Conservation (phyloP, 1,140 invertebrate species). For the Saxidomus purpurata region DNA sequence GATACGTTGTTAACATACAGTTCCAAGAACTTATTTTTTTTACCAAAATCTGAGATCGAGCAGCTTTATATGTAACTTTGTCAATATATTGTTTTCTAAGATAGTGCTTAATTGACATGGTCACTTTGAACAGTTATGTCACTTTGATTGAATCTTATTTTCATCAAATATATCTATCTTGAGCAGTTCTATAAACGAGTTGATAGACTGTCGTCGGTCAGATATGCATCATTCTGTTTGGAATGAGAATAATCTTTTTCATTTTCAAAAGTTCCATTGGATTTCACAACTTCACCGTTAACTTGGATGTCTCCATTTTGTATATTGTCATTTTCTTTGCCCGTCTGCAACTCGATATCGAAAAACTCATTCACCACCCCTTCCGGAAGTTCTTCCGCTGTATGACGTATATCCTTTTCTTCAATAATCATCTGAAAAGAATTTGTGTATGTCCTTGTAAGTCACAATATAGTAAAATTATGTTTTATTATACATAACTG, state of each 20-base stretch:
- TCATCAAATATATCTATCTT: too few relatives aligned
- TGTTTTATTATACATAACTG: too few relatives aligned
- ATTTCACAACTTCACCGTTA: neutral
- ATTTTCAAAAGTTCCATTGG: neutral
- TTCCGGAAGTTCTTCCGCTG: slow-evolving; percentile 37
- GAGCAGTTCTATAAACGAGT: neutral
- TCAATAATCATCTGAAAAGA: slow-evolving; percentile 25
- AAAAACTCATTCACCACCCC: slow-evolving; percentile 38
- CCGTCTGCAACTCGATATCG: slow-evolving; percentile 40
- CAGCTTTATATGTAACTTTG: too few relatives aligned
- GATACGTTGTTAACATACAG: too few relatives aligned
- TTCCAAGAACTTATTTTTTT: too few relatives aligned
- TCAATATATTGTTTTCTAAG: too few relatives aligned
- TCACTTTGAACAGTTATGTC: too few relatives aligned
- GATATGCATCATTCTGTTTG: neutral
- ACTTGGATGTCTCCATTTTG: neutral
- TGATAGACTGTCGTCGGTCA: neutral
- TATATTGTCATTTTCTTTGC: neutral
- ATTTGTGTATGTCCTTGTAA: too few relatives aligned
- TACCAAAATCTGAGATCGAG: too few relatives aligned
- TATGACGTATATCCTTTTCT: slow-evolving; percentile 28
- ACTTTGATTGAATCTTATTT: too few relatives aligned
- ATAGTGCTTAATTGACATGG: too few relatives aligned
- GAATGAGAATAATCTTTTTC: neutral
- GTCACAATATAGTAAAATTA: too few relatives aligned